phyloP scores from a whole-genome alignment of 1,140 invertebrate genomes.

The Drosophila equinoxialis region DNA sequence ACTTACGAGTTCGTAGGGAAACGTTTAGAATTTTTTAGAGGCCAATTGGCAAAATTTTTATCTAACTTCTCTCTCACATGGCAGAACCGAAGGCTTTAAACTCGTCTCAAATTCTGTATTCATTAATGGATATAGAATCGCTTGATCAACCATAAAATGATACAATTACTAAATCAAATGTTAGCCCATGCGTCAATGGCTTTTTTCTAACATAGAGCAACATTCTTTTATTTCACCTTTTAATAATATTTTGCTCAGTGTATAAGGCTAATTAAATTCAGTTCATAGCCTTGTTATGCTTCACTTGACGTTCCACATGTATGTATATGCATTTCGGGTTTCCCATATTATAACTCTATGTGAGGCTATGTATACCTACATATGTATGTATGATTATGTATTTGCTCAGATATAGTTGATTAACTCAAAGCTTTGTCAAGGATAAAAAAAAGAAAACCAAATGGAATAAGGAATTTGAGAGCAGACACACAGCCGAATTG shows the following conservation, averaged over 20 bases:
- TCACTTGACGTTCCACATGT: slow-evolving; percentile 45
- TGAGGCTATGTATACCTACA: background rate
- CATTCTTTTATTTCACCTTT: background rate
- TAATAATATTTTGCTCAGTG: slow-evolving; percentile 38
- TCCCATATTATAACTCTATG: slow-evolving; percentile 39
- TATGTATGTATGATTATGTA: slow-evolving; percentile 54
- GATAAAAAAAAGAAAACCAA: slow-evolving; percentile 15
- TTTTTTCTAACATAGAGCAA: background rate
- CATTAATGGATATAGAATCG: no score
- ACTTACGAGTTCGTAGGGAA: no score
- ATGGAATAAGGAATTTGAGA: slow-evolving; percentile 44
- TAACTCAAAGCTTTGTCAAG: slow-evolving; percentile 34
- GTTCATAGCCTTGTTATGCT: slow-evolving; percentile 59
- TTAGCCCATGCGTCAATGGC: no score
- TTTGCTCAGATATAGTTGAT: slow-evolving; percentile 15
- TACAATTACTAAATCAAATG: no score
- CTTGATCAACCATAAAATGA: no score
- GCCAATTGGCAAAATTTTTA: no score
- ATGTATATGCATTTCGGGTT: slow-evolving; percentile 47
- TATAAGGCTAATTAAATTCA: slow-evolving; percentile 72
- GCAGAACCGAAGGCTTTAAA: no score
- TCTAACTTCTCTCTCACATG: no score
- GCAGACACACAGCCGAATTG: slow-evolving; percentile 24
- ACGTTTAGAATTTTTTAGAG: no score
- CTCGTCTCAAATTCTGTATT: no score